Percentiles rank a stretch among this genome's conserved stretches.
Evolutionary conservation across 2,888 invertebrate genomes (phyloP).

Genomic region (Andrena flavipes): DNA sequence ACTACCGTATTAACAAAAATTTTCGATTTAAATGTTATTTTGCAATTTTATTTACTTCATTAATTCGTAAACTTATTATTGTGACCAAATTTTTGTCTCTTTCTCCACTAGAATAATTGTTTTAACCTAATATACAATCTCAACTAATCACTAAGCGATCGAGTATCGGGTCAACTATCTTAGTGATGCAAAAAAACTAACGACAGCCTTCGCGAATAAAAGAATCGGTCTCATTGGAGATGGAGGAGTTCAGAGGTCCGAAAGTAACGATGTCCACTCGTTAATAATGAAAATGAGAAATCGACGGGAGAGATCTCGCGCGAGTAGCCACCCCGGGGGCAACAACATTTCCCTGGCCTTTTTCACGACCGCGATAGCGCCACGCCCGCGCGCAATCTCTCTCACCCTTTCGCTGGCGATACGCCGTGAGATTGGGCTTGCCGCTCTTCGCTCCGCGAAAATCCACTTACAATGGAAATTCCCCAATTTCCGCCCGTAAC

Average conservation of each 20-base stretch:
- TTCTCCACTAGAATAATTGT: no score
- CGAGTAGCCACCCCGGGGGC: background rate
- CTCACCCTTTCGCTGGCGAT: conserved; percentile 20
- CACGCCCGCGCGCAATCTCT: conserved; percentile 6
- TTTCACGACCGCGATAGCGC: conserved; percentile 37
- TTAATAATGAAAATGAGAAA: conserved; percentile 17
- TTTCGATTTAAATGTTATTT: no score
- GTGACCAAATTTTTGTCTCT: no score
- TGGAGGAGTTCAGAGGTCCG: background rate
- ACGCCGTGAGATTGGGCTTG: conserved; percentile 51
- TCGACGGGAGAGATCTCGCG: background rate
- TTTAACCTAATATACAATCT: no score
- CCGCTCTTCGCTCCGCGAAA: conserved; percentile 62
- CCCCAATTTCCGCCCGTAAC: conserved; percentile 70
- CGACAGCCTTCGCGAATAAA: background rate
- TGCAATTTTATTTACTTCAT: no score
- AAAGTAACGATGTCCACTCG: background rate
- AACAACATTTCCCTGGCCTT: conserved; percentile 20
- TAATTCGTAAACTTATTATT: no score
- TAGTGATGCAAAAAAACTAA: background rate
- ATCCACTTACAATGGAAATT: conserved; percentile 75
- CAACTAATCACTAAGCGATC: no score
- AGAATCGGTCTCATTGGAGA: background rate
- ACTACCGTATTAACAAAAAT: no score
- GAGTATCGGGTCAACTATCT: no score